These are phyloP conservation scores for Mionectes macconnelli DNA, from an alignment of 2,113 vertebrate species.

Conservation along the genomic window DNA sequence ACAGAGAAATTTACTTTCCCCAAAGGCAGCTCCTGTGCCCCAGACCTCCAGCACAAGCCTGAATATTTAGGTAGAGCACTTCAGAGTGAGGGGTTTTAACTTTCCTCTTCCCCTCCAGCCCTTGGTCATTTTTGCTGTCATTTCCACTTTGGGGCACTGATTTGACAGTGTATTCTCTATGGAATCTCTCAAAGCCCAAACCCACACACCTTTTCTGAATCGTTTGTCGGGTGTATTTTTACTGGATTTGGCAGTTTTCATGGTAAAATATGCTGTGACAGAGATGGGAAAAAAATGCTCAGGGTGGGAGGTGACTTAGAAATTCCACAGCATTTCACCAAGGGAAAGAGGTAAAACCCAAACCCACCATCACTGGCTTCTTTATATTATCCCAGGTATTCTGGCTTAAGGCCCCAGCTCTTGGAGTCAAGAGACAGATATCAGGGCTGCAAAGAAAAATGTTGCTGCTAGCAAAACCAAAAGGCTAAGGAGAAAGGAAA, in stretches of 20 bases:
- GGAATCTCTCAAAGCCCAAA: not conserved
- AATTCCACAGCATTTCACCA: not conserved
- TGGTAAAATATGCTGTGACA: not conserved
- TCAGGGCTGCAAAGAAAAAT: not conserved
- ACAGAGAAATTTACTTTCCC: not conserved
- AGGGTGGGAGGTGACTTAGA: not conserved
- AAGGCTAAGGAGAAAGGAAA: not conserved
- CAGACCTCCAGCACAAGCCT: not conserved
- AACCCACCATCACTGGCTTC: not conserved
- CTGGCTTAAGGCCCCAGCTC: not conserved
- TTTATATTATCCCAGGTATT: not conserved
- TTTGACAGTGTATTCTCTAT: not conserved
- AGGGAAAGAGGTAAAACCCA: not conserved
- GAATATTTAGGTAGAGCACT: not conserved
- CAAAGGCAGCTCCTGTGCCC: not conserved
- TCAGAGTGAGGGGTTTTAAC: not conserved
- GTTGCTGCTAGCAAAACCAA: not conserved
- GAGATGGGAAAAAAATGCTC: not conserved
- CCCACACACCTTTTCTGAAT: not conserved
- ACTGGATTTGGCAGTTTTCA: not conserved
- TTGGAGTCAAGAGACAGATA: not conserved
- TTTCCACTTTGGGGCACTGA: not conserved
- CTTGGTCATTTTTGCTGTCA: constrained; percentile 36
- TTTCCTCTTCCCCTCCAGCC: not conserved
- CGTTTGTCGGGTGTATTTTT: not conserved